A percentile compares a stretch with the other conserved stretches of the same genome.
Conservation (phyloP, 2,888 invertebrate genomes). For the Dolichomitus sp. region DNA sequence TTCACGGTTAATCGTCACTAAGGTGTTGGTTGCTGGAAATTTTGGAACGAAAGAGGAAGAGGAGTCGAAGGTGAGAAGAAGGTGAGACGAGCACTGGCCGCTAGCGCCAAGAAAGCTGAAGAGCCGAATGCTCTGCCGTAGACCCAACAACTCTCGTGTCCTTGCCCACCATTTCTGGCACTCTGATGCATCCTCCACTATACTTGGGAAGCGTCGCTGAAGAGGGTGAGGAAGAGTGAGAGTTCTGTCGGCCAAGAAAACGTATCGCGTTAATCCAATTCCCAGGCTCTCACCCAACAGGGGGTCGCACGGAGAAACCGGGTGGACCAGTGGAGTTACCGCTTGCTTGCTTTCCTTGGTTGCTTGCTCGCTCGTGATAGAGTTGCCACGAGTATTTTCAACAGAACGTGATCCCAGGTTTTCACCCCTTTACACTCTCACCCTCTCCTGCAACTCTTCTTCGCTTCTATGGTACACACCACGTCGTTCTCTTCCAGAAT, state of each 20-base stretch:
- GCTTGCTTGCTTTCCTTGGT: constrained; percentile 52
- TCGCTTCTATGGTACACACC: constrained; percentile 36
- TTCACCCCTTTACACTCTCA: constrained; percentile 38
- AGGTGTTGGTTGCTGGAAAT: not conserved
- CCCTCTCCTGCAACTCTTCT: constrained; percentile 14
- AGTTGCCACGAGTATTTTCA: constrained; percentile 67
- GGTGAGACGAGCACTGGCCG: not conserved
- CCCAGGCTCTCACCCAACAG: constrained; percentile 57
- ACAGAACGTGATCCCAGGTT: constrained; percentile 64
- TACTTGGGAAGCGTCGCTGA: constrained; percentile 49
- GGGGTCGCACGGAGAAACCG: constrained; percentile 38
- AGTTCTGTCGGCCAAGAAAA: constrained; percentile 65
- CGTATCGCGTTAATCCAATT: constrained; percentile 71
- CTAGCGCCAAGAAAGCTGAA: constrained; percentile 52
- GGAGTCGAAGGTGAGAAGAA: not conserved
- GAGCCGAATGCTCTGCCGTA: constrained; percentile 26
- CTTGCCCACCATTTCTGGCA: constrained; percentile 61
- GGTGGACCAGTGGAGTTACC: constrained; percentile 48
- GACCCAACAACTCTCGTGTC: constrained; percentile 36
- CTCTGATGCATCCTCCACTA: constrained; percentile 33
- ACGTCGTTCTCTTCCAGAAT: constrained; percentile 54
- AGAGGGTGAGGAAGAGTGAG: constrained; percentile 53
- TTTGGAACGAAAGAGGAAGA: not conserved
- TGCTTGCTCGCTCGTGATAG: constrained; percentile 57
- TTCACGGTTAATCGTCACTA: not conserved